Percentiles rank a stretch among this genome's conserved stretches.
phyloP scores from a whole-genome alignment of 2,113 vertebrate species.

The Tragelaphus scriptus region DNA sequence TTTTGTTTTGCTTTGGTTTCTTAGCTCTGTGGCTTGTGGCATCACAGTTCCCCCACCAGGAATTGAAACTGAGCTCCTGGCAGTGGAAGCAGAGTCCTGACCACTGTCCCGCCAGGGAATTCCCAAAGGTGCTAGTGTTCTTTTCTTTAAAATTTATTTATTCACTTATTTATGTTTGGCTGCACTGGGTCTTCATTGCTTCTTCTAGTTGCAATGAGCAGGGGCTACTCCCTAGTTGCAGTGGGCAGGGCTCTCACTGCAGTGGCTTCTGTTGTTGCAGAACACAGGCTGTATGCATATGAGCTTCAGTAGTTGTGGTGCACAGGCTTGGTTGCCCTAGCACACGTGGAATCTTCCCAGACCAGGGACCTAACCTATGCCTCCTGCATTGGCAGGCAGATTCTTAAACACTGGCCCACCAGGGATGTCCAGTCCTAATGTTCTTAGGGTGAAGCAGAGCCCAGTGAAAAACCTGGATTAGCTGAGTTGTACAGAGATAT shows the following conservation, averaged over 20 bases:
- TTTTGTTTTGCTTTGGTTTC: background rate
- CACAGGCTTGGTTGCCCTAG: background rate
- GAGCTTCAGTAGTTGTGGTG: background rate
- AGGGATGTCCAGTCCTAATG: background rate
- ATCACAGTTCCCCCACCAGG: background rate
- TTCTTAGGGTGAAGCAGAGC: background rate
- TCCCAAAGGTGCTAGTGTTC: background rate
- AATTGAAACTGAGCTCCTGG: background rate
- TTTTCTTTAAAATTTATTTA: background rate
- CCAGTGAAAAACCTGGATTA: background rate
- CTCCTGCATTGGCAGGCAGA: background rate
- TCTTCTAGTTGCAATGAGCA: background rate
- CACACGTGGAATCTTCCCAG: background rate
- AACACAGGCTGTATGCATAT: background rate
- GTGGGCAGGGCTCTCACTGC: background rate
- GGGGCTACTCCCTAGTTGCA: background rate
- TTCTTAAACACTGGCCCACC: background rate
- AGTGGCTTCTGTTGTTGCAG: background rate
- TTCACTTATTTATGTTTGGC: background rate
- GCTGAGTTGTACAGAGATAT: background rate
- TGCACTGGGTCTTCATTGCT: background rate
- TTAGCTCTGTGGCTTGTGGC: background rate
- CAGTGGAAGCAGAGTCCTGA: background rate
- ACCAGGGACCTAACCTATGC: background rate
- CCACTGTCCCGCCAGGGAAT: background rate